Base-by-base conservation (phyloP, 2,888 invertebrate species). In the Oeneis ivallda region DNA sequence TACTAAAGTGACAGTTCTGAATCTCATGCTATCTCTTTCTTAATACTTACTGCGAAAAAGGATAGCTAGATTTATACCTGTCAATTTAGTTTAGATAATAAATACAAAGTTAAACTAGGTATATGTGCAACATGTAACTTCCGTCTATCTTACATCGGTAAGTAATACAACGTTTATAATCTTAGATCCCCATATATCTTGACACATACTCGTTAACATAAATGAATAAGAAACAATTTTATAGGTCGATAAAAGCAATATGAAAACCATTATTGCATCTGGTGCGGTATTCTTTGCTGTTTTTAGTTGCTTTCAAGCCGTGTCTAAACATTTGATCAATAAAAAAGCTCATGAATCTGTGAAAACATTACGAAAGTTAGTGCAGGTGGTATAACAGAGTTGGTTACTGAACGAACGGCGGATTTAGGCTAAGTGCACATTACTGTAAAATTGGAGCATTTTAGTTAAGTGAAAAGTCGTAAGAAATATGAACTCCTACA, bases 371-470 rank as follows among this genome's bases (percentile, higher is more conserved):
- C 67, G 67, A 61, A 67, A 65, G 61, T 60, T 70, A 70, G 64
- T 73, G 73, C 77, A 76, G 75, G 76, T 77, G 76, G 71, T 74
- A 76, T 75, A 78, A 78, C 77, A 78, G 76, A 76, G 72, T 75
- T 70, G 76, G 77, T 78, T 79, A 81, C 79, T 79, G 82, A 83
- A 85, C 82, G 83, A 85, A 85, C 83, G 79, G 73, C 77, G 79
- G 78, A 82, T 85, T 87, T 86, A 61, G 52, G 61, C 61, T 26
- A 32, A 60, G 60, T 39, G 34, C 54, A 32, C 54, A 47, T 53
- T 19, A 53, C 41, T 10, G 45, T 32, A 50, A 45, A 50, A 64
- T 34, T 26, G n/a, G 37, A 39, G 37, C 56, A 52, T 50, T 60
- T 49, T 60, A 43, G 8, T 7, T 1, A 45, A 45, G 15, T n/a